Evolutionary conservation across 2,113 vertebrate genomes (phyloP), one percentile per base, ranked within the genome.

Genomic region (Alethe castanea): DNA sequence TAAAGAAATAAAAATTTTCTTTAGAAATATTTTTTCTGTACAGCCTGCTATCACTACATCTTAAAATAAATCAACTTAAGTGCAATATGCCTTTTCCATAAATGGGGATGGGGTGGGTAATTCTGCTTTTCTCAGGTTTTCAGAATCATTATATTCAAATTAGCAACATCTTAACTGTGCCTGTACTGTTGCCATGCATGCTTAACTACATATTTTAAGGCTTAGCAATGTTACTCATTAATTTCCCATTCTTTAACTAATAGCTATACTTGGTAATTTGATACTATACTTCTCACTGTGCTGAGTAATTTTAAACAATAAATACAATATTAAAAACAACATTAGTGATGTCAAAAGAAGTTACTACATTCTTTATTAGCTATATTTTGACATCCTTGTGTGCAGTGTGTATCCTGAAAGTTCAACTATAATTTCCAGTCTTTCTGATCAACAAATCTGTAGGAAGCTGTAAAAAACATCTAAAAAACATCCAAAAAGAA

Each of bases 41-140:
- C 18, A 89, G 5, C 5, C 22, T 65, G 36, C 24, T 70, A 67
- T 35, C 81, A 52, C 50, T 14, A 15, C 8, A 38, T 13, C 26
- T 38, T 60, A 64, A 86, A 88, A 62, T 15, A 78, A 83, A 69
- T 45, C 44, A 92, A 14, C 19, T 44, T 25, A 24, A 91, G 45
- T 31, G 26, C 31, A 87, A 67, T 20, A 33, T 17, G 3, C 8
- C 28, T 81, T 60, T 81, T 44, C 26, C 60, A 18, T 29, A 83
- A 78, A 48, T n/a, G 1, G 1, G 5, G 2, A 23, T 11, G n/a
- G 12, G 10, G 38, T 25, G 12, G 3, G 1, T 22, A 36, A 81
- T 81, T 84, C 73, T 81, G 31, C 3, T 74, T 88, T 81, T 67
- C 66, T 61, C 29, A 65, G 8, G 24, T 61, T 88, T 70, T 38